Conservation (phyloP, 1,140 invertebrate species). For the Pogonus chalceus region DNA sequence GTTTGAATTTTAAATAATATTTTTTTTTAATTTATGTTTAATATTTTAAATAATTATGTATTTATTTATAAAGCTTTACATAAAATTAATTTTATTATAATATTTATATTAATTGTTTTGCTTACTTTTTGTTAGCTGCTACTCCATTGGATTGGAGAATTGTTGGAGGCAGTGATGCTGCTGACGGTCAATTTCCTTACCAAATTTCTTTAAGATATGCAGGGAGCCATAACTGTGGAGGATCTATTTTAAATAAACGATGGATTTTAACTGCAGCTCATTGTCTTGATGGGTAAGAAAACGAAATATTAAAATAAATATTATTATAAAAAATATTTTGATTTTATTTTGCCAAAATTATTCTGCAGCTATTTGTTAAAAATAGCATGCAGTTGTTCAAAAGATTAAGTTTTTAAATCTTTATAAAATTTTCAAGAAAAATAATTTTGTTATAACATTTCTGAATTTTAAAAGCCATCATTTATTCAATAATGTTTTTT, state of each 20-base stretch:
- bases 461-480: not conserved
- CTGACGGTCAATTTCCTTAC: slow-evolving; percentile 16
- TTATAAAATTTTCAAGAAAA: not conserved
- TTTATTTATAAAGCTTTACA: no score
- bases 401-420: not conserved
- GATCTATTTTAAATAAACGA: slow-evolving; percentile 24
- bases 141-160: not conserved
- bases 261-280: slow-evolving; percentile 15
- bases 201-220: slow-evolving; percentile 42
- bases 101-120: no score
- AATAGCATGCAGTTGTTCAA: not conserved
- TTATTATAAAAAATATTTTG: not conserved
- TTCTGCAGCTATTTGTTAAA: not conserved
- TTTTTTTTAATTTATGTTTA: no score
- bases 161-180: slow-evolving; percentile 17
- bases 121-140: no score
- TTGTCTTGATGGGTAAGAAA: slow-evolving; percentile 15
- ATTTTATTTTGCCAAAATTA: not conserved
- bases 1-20: no score
- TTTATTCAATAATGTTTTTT: not conserved
- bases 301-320: not conserved
- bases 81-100: no score
- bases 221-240: slow-evolving; percentile 32
- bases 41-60: no score
- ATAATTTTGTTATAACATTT: not conserved